Conservation (phyloP, 1,140 invertebrate species). For the Yoshiicerus persimilis region DNA sequence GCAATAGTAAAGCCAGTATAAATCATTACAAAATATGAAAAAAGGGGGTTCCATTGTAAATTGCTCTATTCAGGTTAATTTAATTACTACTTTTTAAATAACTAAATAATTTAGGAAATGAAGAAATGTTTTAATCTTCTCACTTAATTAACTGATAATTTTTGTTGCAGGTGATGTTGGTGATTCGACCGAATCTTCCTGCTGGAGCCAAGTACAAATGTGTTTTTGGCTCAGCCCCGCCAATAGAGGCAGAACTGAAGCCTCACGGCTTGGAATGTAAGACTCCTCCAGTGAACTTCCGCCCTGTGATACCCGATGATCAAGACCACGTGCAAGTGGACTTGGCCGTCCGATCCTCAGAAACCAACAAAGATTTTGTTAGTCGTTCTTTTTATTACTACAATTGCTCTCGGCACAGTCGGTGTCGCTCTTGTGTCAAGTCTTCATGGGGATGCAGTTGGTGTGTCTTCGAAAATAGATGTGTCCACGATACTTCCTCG, state of each 20-base stretch:
- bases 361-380: slow-evolving; percentile 94
- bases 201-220: slow-evolving; percentile 89
- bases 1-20: too few species aligned
- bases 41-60: too few species aligned
- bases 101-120: too few species aligned
- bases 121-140: too few species aligned
- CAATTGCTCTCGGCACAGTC: slow-evolving; percentile 85
- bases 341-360: slow-evolving; percentile 86
- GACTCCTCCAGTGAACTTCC: slow-evolving; percentile 73
- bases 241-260: slow-evolving; percentile 81
- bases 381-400: slow-evolving; percentile 90
- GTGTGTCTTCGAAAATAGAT: slow-evolving; percentile 94
- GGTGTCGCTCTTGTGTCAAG: slow-evolving; percentile 81
- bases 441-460: slow-evolving; percentile 91
- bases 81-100: too few species aligned
- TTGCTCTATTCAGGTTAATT: too few species aligned
- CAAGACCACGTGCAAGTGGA: slow-evolving; percentile 88
- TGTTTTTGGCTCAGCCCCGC: slow-evolving; percentile 82
- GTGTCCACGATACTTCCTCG: slow-evolving; percentile 79
- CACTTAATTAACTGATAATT: slow-evolving; percentile 25
- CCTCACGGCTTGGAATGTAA: slow-evolving; percentile 77
- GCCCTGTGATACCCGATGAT: slow-evolving; percentile 75
- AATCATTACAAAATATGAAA: too few species aligned
- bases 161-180: slow-evolving; percentile 68
- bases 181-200: slow-evolving; percentile 84